A percentile compares a stretch with the other conserved stretches of the same genome.
These are phyloP conservation scores for Zygaena filipendulae DNA, from an alignment of 2,888 invertebrate species.

Conservation along the genomic window DNA sequence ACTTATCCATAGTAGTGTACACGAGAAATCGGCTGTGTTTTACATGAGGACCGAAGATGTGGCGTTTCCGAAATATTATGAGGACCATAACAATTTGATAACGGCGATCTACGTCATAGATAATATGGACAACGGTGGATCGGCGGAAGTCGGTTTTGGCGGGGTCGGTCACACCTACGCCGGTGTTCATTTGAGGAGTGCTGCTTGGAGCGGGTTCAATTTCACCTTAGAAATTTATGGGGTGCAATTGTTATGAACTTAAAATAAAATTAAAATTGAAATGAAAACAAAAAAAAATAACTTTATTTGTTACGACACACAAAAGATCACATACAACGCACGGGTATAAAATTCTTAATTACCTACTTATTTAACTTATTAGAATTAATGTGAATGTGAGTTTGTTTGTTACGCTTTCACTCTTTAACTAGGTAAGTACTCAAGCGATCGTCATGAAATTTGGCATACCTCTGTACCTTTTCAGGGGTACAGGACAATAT, in stretches of 20 bases:
- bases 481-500: no score
- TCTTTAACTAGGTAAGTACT: no score
- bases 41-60: conserved; percentile 22
- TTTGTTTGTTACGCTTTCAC: no score
- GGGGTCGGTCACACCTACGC: conserved; percentile 25
- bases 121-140: conserved; percentile 19
- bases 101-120: conserved; percentile 22
- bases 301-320: no score
- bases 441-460: no score
- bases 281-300: conserved; percentile 3
- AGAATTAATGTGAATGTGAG: no score
- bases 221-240: conserved; percentile 30
- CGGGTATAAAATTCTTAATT: no score
- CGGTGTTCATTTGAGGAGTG: conserved; percentile 27
- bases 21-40: conserved; percentile 21
- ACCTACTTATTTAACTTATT: no score
- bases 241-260: conserved; percentile 13
- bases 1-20: conserved; percentile 22
- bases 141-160: conserved; percentile 26
- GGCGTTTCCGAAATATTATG: conserved; percentile 26
- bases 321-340: no score
- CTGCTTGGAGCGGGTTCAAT: conserved; percentile 26
- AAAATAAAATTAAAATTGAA: background rate
- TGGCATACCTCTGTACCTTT: no score
- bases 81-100: conserved; percentile 22